Base-by-base conservation (phyloP, 2,888 invertebrate genomes). In the Sesia apiformis region DNA sequence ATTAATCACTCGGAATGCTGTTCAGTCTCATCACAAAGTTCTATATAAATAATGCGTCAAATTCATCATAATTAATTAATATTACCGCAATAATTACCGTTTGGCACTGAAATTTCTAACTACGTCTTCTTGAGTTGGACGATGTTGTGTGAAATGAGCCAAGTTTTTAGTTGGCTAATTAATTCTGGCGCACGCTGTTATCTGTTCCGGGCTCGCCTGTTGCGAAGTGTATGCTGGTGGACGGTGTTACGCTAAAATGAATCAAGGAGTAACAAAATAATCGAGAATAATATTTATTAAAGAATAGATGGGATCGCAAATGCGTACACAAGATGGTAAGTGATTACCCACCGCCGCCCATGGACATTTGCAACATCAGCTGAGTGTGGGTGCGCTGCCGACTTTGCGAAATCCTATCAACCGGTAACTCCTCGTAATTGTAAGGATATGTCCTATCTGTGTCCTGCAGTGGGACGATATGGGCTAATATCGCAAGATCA, bases 161-260 rank as follows among this genome's bases (percentile, higher is more conserved):
- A 80, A 80, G 77, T 79, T 80, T 78, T 78, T 74, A 78, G 78
- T 78, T 72, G 67, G 66, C 72, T 78, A 79, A 80, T 80, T 78
- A 80, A 80, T 80, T 80, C 78, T 64, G 64, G 66, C 69, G 72
- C 77, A 78, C 78, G 78, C 68, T 65, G 74, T 72, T 77, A 76
- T 78, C 73, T 70, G 55, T 50, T 46, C 53, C 63, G 53, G 57
- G 62, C 61, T 59, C 58, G 60, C 61, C 63, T 62, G 56, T 54
- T 58, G 64, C 57, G 52, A 40, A 40, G 40, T 40, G 52, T 52
- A 8, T 52, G 52, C 52, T 50, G 50, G 49, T 56, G 64, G 64
- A 66, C 46, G 58, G 60, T 42, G 53, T 63, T 66, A 69, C 65
- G 55, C 60, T 55, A 53, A 8, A 49, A 8, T n/a, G 23, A 51